These are phyloP conservation scores for Xiphorhynchus erythropygius DNA, from an alignment of 2,797 vertebrate genomes.

Conservation along the genomic window DNA sequence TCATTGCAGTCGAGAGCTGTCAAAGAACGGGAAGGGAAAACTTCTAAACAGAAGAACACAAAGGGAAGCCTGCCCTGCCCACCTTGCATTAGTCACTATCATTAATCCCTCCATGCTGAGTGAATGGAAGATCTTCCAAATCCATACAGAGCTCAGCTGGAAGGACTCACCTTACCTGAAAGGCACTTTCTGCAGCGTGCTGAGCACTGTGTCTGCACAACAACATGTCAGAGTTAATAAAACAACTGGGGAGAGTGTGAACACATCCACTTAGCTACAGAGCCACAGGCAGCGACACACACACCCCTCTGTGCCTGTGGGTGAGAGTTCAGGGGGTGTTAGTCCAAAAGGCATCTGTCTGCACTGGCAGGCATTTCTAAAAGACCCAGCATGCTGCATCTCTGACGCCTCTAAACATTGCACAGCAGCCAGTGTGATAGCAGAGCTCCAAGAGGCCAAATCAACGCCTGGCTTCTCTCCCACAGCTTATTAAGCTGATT, in stretches of 20 bases:
- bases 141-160: neutral
- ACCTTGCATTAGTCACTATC: neutral
- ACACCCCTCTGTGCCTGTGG: neutral
- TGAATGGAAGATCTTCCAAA: neutral
- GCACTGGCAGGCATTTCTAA: neutral
- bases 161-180: neutral
- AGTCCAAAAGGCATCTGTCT: neutral
- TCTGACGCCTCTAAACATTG: neutral
- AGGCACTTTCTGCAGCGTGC: neutral
- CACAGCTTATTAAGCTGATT: slow-evolving; percentile 3
- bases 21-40: neutral
- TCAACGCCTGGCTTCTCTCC: slow-evolving; percentile 27
- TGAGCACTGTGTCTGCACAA: neutral
- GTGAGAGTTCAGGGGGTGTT: neutral
- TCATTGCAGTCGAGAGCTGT: neutral
- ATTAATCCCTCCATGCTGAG: neutral
- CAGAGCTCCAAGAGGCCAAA: neutral
- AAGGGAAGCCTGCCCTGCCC: neutral
- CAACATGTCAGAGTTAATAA: neutral
- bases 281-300: neutral
- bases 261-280: neutral
- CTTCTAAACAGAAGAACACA: neutral
- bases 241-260: neutral
- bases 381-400: neutral
- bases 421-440: neutral